These are phyloP conservation scores for Pachyuromys duprasi DNA, from an alignment of 2,797 vertebrate genomes.

Conservation along the genomic window DNA sequence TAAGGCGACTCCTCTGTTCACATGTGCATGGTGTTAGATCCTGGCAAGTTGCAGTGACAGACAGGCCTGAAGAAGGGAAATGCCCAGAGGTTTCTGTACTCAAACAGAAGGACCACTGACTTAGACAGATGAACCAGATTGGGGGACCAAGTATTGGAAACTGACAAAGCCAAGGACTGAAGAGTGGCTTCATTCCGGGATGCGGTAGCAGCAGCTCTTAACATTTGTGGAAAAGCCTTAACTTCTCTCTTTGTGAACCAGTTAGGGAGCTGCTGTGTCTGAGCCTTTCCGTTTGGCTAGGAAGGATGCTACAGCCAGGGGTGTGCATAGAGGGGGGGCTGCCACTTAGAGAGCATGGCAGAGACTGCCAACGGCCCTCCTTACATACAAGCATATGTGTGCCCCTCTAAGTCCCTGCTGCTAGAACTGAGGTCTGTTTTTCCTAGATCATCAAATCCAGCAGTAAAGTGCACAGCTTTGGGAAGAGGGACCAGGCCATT, in stretches of 20 bases:
- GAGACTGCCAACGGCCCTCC: not conserved
- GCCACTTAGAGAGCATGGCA: not conserved
- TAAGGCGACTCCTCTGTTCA: not conserved
- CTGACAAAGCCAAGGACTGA: not conserved
- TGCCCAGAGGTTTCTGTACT: not conserved
- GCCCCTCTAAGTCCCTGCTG: not conserved
- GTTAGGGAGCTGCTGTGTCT: slow-evolving; percentile 11
- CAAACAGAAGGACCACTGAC: not conserved
- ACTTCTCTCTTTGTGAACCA: slow-evolving; percentile 14
- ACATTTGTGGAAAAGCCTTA: slow-evolving; percentile 29
- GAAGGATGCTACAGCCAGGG: not conserved
- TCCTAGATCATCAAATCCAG: slow-evolving; percentile 90
- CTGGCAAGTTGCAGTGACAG: not conserved
- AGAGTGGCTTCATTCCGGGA: not conserved
- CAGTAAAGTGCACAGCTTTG: slow-evolving; percentile 96
- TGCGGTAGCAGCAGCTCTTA: not conserved
- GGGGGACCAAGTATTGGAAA: not conserved
- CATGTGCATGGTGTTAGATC: not conserved
- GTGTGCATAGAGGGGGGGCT: not conserved
- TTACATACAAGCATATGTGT: not conserved
- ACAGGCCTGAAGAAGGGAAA: not conserved
- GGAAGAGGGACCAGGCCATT: slow-evolving; percentile 97
- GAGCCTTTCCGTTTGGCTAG: not conserved
- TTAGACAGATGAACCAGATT: not conserved
- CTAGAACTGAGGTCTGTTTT: slow-evolving; percentile 47